Conservation (phyloP, 2,888 invertebrate species). For the Hedychridium roseum region DNA sequence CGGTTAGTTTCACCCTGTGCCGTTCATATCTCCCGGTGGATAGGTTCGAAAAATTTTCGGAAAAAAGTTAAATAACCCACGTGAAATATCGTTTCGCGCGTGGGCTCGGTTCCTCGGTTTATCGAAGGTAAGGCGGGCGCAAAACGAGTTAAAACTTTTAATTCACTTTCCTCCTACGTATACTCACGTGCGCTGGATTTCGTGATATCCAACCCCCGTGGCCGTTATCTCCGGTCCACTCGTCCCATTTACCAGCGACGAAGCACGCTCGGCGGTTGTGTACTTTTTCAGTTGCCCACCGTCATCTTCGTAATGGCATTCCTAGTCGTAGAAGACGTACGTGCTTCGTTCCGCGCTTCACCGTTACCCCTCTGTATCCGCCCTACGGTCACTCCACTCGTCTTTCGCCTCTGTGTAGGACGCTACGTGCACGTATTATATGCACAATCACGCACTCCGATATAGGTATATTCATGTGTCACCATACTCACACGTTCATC, state of each 20-base stretch:
- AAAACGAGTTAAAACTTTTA: slow-evolving; percentile 30
- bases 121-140: background rate
- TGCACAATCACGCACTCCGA: no score
- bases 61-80: slow-evolving; percentile 18
- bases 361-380: slow-evolving; percentile 6
- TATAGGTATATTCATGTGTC: no score
- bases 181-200: slow-evolving; percentile 2
- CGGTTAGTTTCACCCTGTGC: background rate
- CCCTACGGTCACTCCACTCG: background rate
- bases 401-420: background rate
- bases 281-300: slow-evolving; percentile 37
- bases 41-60: slow-evolving; percentile 9
- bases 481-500: no score
- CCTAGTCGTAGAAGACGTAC: slow-evolving; percentile 37
- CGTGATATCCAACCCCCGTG: background rate
- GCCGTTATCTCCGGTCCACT: background rate
- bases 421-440: no score
- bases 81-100: slow-evolving; percentile 24
- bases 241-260: no score
- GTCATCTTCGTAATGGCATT: slow-evolving; percentile 39
- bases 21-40: background rate
- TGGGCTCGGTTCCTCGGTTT: no score
- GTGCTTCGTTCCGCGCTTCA: slow-evolving; percentile 25
- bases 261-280: slow-evolving; percentile 22
- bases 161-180: slow-evolving; percentile 22